Percentiles rank a stretch among this genome's conserved stretches.
Conservation (phyloP, 2,888 invertebrate genomes). For the Eupithecia dodoneata region DNA sequence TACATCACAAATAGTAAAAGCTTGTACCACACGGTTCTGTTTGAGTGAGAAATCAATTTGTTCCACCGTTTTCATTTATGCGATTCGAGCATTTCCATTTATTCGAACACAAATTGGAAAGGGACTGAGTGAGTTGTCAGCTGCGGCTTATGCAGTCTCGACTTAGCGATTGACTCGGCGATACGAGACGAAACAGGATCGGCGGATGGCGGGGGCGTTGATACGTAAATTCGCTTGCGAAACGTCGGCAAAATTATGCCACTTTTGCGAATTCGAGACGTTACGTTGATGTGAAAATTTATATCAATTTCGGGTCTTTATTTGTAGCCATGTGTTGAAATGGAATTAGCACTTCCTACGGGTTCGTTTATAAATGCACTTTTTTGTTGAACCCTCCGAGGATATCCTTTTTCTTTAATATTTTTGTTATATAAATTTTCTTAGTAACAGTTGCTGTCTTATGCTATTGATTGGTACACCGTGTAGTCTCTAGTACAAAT, state of each 20-base stretch:
- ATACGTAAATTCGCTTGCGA: constrained; percentile 48
- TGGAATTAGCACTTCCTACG: background rate
- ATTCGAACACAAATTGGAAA: constrained; percentile 81
- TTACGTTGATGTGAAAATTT: constrained; percentile 24
- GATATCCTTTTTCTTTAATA: background rate
- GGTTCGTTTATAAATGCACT: background rate
- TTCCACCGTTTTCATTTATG: constrained; percentile 81
- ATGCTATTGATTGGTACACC: background rate
- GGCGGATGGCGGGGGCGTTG: constrained; percentile 51
- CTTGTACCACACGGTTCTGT: constrained; percentile 67
- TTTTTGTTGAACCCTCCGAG: background rate
- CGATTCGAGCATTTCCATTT: constrained; percentile 78
- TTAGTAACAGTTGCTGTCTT: background rate
- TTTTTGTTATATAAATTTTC: too few relatives aligned
- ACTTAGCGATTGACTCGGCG: constrained; percentile 59
- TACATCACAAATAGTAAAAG: constrained; percentile 56
- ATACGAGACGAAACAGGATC: constrained; percentile 54
- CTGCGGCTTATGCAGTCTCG: constrained; percentile 78
- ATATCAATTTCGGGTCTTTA: constrained; percentile 16
- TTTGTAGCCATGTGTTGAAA: background rate
- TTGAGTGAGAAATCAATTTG: constrained; percentile 83
- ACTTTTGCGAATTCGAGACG: constrained; percentile 39
- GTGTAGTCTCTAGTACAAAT: background rate
- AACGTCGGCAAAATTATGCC: constrained; percentile 43
- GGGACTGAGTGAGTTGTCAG: constrained; percentile 79